Evolutionary conservation across 2,888 invertebrate species (phyloP).

Genomic region (Osmoderma eremita): DNA sequence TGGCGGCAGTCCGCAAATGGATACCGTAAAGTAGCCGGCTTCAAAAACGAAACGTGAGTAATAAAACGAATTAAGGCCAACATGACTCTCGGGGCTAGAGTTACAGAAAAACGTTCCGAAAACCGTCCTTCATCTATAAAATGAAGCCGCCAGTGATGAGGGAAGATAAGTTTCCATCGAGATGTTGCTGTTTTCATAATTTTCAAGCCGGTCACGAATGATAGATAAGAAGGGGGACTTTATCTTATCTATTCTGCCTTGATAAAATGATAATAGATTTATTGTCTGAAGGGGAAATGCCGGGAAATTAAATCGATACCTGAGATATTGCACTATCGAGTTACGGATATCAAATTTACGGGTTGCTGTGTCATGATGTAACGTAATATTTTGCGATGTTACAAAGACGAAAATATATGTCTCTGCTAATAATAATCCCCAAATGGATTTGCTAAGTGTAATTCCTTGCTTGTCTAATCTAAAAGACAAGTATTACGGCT

Average conservation of each 20-base stretch:
- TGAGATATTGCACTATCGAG: slow-evolving; percentile 22
- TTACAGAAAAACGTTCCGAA: not conserved
- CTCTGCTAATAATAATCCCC: too few relatives aligned
- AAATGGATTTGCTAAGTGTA: too few relatives aligned
- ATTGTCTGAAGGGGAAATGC: slow-evolving; percentile 11
- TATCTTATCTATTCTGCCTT: not conserved
- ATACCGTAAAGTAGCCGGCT: slow-evolving; percentile 27
- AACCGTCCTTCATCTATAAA: slow-evolving; percentile 9
- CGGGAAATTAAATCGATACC: slow-evolving; percentile 22
- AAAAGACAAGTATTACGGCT: too few relatives aligned
- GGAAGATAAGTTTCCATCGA: not conserved
- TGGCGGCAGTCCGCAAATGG: slow-evolving; percentile 20
- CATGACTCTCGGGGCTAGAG: slow-evolving; percentile 10
- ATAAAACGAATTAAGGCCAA: slow-evolving; percentile 35
- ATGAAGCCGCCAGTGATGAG: slow-evolving; percentile 5
- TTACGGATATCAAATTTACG: slow-evolving; percentile 28
- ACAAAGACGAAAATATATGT: slow-evolving; percentile 1
- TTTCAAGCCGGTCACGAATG: slow-evolving; percentile 28
- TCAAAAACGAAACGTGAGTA: slow-evolving; percentile 33
- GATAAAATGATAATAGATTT: slow-evolving; percentile 22
- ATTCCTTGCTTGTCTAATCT: too few relatives aligned
- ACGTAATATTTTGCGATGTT: slow-evolving; percentile 12
- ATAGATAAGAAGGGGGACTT: slow-evolving; percentile 13
- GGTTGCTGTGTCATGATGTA: slow-evolving; percentile 10
- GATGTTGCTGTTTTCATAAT: slow-evolving; percentile 24